phyloP scores from a whole-genome alignment of 2,113 vertebrate species.

The Hoplias malabaricus region DNA sequence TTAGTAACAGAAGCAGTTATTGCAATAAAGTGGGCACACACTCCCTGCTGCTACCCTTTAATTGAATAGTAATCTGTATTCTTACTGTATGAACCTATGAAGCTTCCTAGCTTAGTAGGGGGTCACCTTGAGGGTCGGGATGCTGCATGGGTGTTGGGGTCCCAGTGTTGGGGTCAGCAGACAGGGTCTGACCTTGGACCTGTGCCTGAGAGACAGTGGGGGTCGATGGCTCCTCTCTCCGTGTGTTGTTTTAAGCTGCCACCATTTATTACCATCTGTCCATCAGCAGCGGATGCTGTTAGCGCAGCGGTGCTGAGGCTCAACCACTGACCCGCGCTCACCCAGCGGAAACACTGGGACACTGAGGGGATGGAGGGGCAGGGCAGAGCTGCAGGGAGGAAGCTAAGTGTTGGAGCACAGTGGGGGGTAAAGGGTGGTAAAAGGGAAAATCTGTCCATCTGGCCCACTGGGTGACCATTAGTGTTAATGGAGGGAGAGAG shows the following conservation, averaged over 20 bases:
- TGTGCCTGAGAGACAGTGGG: conserved; percentile 55
- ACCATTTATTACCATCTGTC: conserved; percentile 79
- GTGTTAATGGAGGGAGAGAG: conserved; percentile 39
- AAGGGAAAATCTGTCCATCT: conserved; percentile 36
- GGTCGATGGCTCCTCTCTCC: conserved; percentile 71
- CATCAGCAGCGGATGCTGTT: conserved; percentile 70
- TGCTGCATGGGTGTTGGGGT: conserved; percentile 63
- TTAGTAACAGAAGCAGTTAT: too few relatives aligned
- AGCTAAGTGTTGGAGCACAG: conserved; percentile 33
- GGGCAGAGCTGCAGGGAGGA: neutral
- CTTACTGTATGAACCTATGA: too few relatives aligned
- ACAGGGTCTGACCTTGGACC: conserved; percentile 47
- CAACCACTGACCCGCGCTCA: conserved; percentile 45
- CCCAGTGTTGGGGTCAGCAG: conserved; percentile 42
- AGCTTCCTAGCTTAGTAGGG: too few relatives aligned
- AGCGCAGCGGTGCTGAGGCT: conserved; percentile 47
- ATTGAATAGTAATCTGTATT: too few relatives aligned
- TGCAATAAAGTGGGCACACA: too few relatives aligned
- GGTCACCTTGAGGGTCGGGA: conserved; percentile 55
- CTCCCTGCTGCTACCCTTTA: too few relatives aligned
- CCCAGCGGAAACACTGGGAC: conserved; percentile 50
- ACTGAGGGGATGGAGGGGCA: conserved; percentile 9
- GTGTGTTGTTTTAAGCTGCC: conserved; percentile 71
- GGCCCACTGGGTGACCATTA: conserved; percentile 36
- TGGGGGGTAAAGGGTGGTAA: conserved; percentile 45